Percentiles rank a stretch among this genome's conserved stretches.
These are phyloP conservation scores for Thalassophryne amazonica DNA, from an alignment of 2,797 vertebrate species.

Conservation along the genomic window DNA sequence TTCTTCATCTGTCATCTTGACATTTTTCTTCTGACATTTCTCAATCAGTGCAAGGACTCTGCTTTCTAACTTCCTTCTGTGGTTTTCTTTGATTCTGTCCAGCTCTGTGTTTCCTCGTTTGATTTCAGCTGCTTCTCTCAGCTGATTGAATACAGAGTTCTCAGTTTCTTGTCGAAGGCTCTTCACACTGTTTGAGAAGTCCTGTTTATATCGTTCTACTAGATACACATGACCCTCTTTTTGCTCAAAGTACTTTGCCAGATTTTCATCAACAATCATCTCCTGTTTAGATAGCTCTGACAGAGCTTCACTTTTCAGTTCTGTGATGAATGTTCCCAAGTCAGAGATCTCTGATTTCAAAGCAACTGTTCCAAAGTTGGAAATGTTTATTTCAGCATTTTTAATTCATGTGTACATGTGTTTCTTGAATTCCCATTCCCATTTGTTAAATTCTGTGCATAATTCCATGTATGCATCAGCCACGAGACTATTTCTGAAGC, in stretches of 20 bases:
- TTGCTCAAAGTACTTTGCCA: conserved; percentile 59
- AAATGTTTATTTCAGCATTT: conserved; percentile 47
- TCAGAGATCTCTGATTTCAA: not conserved
- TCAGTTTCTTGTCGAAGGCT: conserved; percentile 45
- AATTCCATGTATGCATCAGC: conserved; percentile 68
- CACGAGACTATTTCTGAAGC: conserved; percentile 73
- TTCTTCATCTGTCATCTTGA: not conserved
- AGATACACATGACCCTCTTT: conserved; percentile 54
- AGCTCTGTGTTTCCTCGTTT: conserved; percentile 43
- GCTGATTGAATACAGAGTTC: conserved; percentile 29
- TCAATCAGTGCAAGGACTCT: conserved; percentile 37
- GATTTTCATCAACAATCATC: conserved; percentile 26
- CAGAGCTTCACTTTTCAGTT: conserved; percentile 34
- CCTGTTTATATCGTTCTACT: conserved; percentile 59
- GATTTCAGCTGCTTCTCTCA: conserved; percentile 31
- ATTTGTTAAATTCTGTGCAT: conserved; percentile 56
- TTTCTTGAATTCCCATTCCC: conserved; percentile 69
- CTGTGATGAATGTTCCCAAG: not conserved
- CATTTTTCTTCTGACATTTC: conserved; percentile 21
- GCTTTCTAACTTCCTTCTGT: conserved; percentile 40
- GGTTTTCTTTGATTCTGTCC: conserved; percentile 39
- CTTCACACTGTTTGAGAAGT: conserved; percentile 54
- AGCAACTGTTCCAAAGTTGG: conserved; percentile 34
- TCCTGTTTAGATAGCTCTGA: conserved; percentile 34
- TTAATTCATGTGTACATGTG: conserved; percentile 47